phyloP scores from a whole-genome alignment of 1,140 invertebrate species.

The Drosophila yakuba region DNA sequence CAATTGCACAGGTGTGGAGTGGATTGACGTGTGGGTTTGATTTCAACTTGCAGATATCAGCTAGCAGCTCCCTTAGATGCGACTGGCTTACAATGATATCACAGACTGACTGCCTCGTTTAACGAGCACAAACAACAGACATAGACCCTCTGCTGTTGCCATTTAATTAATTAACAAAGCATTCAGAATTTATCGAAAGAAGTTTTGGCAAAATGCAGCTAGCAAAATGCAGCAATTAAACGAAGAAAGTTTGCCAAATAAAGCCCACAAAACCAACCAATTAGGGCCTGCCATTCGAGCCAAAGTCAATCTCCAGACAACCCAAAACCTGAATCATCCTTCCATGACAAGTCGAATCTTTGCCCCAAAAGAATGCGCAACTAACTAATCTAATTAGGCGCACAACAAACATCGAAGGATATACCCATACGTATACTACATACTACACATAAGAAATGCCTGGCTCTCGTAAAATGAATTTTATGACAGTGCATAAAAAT shows the following conservation, averaged over 20 bases:
- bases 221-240: slow-evolving; percentile 38
- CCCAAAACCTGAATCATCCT: slow-evolving; percentile 6
- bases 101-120: slow-evolving; percentile 5
- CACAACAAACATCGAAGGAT: slow-evolving; percentile 24
- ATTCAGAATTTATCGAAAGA: slow-evolving; percentile 19
- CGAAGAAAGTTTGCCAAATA: slow-evolving; percentile 35
- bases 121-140: slow-evolving; percentile 37
- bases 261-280: slow-evolving; percentile 21
- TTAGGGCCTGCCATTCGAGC: slow-evolving; percentile 23
- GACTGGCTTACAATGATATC: slow-evolving; percentile 13
- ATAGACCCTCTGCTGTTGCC: slow-evolving; percentile 33
- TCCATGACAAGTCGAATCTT: slow-evolving; percentile 34
- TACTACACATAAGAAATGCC: slow-evolving; percentile 2
- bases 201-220: slow-evolving; percentile 26
- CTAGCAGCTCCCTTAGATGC: background rate
- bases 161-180: slow-evolving; percentile 54
- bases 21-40: slow-evolving; percentile 2
- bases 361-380: slow-evolving; percentile 50
- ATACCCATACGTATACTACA: background rate
- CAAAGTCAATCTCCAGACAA: slow-evolving; percentile 21
- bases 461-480: slow-evolving; percentile 75
- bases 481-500: slow-evolving; percentile 83
- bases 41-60: background rate
- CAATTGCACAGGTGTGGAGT: slow-evolving; percentile 18
- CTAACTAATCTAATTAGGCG: slow-evolving; percentile 78